Percentiles rank a stretch among this genome's conserved stretches.
Evolutionary conservation across 1,140 invertebrate species (phyloP).

Genomic region (Drosophila subobscura): DNA sequence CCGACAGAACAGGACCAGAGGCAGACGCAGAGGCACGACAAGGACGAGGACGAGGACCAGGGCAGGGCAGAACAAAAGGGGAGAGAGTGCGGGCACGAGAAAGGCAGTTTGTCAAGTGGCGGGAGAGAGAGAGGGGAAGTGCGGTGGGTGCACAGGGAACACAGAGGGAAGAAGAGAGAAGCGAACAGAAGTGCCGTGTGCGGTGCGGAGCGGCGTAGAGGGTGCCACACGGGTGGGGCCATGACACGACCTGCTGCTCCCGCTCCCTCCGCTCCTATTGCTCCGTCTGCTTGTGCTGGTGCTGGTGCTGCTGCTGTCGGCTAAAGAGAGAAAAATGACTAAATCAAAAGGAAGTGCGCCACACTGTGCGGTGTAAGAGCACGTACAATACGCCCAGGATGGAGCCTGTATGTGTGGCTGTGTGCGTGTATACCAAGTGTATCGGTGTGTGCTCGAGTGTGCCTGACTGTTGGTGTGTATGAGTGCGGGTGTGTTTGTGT

Average conservation of each 20-base stretch:
- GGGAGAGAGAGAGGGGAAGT: conserved; percentile 1
- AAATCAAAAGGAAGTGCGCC: conserved; percentile 83
- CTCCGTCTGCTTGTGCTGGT: neutral
- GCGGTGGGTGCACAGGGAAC: neutral
- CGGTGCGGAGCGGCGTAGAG: conserved; percentile 5
- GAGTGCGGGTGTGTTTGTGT: conserved; percentile 46
- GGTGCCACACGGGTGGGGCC: conserved; percentile 10
- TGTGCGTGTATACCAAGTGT: conserved; percentile 20
- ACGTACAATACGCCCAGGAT: conserved; percentile 64
- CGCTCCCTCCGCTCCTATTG: neutral
- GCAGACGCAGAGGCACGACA: neutral
- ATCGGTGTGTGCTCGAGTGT: conserved; percentile 19
- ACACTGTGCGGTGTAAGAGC: conserved; percentile 77
- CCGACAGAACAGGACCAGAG: conserved; percentile 15
- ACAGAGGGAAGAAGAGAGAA: neutral
- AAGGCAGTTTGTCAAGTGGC: conserved; percentile 58
- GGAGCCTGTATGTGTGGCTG: conserved; percentile 34
- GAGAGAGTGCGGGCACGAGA: neutral
- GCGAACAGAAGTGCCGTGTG: neutral
- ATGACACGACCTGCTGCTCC: conserved; percentile 56
- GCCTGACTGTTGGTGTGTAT: conserved; percentile 28
- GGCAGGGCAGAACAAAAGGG: neutral
- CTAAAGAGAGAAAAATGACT: conserved; percentile 83
- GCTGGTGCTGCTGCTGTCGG: conserved; percentile 58
- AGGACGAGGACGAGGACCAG: conserved; percentile 3